Conservation (phyloP, 92 coral and sea anemone genomes). For the Chrysogorgia sp. region DNA sequence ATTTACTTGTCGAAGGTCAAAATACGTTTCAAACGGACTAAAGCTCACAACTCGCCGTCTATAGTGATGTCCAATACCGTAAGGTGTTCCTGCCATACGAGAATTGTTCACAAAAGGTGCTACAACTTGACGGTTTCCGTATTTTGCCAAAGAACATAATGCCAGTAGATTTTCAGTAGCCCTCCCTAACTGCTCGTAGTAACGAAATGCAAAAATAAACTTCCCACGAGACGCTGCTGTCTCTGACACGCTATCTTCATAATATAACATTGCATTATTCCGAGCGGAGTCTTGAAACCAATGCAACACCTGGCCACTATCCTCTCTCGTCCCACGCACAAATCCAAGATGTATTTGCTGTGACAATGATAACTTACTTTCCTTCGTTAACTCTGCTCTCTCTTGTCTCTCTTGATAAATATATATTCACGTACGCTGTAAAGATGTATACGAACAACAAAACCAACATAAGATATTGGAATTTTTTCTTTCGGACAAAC, state of each 20-base stretch:
- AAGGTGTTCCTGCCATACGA: slow-evolving; percentile 88
- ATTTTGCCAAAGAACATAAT: slow-evolving; percentile 86
- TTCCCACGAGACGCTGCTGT: slow-evolving; percentile 51
- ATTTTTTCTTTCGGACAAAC: slow-evolving; percentile 24
- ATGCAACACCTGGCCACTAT: slow-evolving; percentile 10
- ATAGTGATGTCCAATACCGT: slow-evolving; percentile 80
- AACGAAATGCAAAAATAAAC: slow-evolving; percentile 91
- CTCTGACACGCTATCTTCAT: neutral
- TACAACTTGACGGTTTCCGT: slow-evolving; percentile 74
- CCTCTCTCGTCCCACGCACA: slow-evolving; percentile 6
- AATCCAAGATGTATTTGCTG: slow-evolving; percentile 31
- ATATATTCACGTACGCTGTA: slow-evolving; percentile 7
- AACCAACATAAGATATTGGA: slow-evolving; percentile 28
- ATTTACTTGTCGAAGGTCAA: slow-evolving; percentile 67
- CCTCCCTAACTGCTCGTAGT: slow-evolving; percentile 95
- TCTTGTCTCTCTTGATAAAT: neutral
- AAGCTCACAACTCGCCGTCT: slow-evolving; percentile 62
- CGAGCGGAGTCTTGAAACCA: slow-evolving; percentile 2
- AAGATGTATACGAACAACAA: slow-evolving; percentile 4
- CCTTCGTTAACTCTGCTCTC: neutral
- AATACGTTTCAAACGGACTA: slow-evolving; percentile 76
- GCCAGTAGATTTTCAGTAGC: slow-evolving; percentile 86
- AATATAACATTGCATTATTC: neutral
- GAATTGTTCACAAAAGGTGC: slow-evolving; percentile 98
- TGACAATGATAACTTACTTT: neutral